phyloP scores from a whole-genome alignment of 1,140 invertebrate genomes.

The Aphaenogaster rudis region DNA sequence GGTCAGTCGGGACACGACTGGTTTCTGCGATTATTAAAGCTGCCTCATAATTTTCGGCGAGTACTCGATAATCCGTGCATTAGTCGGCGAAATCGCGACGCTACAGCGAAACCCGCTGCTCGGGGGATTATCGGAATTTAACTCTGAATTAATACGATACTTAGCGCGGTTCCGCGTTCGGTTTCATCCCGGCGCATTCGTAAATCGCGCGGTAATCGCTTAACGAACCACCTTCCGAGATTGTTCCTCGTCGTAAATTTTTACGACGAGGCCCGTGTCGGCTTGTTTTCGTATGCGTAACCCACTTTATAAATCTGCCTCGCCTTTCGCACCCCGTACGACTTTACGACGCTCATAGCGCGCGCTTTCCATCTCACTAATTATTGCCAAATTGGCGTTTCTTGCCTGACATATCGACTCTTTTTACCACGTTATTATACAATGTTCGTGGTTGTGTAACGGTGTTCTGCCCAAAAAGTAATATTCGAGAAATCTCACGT shows the following conservation, averaged over 20 bases:
- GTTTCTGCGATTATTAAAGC: conserved; percentile 32
- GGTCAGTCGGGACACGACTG: conserved; percentile 49
- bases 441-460: conserved; percentile 10
- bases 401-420: not conserved
- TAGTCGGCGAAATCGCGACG: conserved; percentile 20
- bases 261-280: not conserved
- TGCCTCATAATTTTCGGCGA: conserved; percentile 44
- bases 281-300: conserved; percentile 50
- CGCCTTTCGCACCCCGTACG: conserved; percentile 38
- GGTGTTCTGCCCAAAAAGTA: not conserved
- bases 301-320: conserved; percentile 55
- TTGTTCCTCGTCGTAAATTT: conserved; percentile 48
- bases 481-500: not conserved
- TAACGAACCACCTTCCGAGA: conserved; percentile 45
- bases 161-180: conserved; percentile 37
- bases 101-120: not conserved
- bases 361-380: conserved; percentile 46
- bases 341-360: conserved; percentile 31
- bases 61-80: conserved; percentile 27
- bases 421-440: not conserved
- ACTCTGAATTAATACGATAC: conserved; percentile 54
- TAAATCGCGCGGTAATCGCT: conserved; percentile 52
- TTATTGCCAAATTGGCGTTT: conserved; percentile 39
- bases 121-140: conserved; percentile 36
- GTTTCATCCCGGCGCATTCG: conserved; percentile 40